phyloP scores from a whole-genome alignment of 2,797 vertebrate species.

The Diplodus sargus region DNA sequence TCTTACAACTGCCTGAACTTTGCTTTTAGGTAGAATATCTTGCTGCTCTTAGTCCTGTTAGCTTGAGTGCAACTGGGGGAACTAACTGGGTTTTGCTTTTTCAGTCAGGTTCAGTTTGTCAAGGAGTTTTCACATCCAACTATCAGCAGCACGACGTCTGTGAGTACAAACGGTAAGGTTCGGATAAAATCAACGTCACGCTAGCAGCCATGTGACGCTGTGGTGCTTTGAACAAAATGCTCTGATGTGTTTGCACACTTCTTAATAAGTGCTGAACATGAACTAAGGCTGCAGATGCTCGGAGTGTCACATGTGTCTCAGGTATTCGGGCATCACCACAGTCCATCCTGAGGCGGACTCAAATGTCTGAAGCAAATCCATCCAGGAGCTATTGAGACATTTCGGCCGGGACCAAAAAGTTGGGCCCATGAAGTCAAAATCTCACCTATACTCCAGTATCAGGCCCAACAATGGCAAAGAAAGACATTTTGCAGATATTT shows the following conservation, averaged over 20 bases:
- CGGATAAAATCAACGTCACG: no score
- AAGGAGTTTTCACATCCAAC: not conserved
- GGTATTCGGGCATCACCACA: not conserved
- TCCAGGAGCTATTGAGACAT: not conserved
- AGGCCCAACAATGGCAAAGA: no score
- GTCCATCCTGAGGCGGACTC: not conserved
- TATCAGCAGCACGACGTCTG: not conserved
- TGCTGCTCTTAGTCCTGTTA: not conserved
- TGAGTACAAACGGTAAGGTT: not conserved
- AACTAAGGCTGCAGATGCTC: not conserved
- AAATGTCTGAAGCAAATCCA: not conserved
- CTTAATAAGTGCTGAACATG: not conserved
- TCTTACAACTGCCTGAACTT: slow-evolving; percentile 10
- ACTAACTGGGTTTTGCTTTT: slow-evolving; percentile 4
- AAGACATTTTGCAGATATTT: no score
- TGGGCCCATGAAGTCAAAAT: no score
- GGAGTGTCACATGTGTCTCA: not conserved
- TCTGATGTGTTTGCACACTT: not conserved
- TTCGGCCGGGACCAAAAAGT: no score
- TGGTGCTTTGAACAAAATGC: not conserved
- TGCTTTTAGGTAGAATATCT: slow-evolving; percentile 14
- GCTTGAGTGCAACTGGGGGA: not conserved
- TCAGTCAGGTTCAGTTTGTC: not conserved
- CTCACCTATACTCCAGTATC: no score
- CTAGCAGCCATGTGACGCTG: no score